phyloP scores from a whole-genome alignment of 2,888 invertebrate genomes.

The Seira ritae region DNA sequence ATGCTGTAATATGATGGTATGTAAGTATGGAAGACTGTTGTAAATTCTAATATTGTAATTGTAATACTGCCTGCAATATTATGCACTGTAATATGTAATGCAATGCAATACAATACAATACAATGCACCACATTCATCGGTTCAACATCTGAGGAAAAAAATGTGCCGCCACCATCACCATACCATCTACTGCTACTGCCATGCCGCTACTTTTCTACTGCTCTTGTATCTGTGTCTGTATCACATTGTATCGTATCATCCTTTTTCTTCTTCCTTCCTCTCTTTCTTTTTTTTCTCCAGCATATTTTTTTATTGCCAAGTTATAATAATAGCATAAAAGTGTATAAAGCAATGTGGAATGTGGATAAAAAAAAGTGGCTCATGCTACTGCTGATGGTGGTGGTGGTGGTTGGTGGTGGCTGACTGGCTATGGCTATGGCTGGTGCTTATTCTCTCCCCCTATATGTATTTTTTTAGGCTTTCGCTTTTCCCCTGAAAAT shows the following conservation, averaged over 20 bases:
- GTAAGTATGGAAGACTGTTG: neutral
- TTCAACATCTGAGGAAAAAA: too few species aligned
- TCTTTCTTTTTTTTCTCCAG: neutral
- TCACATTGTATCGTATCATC: neutral
- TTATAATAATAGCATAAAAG: slow-evolving; percentile 17
- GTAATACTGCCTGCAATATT: too few species aligned
- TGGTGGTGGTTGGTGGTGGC: slow-evolving; percentile 20
- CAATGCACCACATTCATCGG: too few species aligned
- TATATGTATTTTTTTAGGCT: slow-evolving; percentile 5
- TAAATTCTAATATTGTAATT: neutral
- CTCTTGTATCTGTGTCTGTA: neutral
- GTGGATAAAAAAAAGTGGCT: slow-evolving; percentile 32
- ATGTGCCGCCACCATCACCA: neutral
- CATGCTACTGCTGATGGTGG: slow-evolving; percentile 23
- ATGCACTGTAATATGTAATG: too few species aligned
- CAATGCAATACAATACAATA: too few species aligned
- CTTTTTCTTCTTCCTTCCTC: neutral
- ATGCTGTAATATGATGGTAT: too few species aligned
- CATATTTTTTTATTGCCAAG: slow-evolving; percentile 9
- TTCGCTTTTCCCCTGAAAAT: neutral
- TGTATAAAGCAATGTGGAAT: slow-evolving; percentile 23
- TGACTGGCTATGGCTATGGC: slow-evolving; percentile 18
- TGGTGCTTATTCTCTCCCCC: neutral
- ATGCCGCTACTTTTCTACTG: too few species aligned
- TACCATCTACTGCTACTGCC: too few species aligned